Evolutionary conservation across 2,797 vertebrate genomes (phyloP).

Genomic region (Hirundo rustica): DNA sequence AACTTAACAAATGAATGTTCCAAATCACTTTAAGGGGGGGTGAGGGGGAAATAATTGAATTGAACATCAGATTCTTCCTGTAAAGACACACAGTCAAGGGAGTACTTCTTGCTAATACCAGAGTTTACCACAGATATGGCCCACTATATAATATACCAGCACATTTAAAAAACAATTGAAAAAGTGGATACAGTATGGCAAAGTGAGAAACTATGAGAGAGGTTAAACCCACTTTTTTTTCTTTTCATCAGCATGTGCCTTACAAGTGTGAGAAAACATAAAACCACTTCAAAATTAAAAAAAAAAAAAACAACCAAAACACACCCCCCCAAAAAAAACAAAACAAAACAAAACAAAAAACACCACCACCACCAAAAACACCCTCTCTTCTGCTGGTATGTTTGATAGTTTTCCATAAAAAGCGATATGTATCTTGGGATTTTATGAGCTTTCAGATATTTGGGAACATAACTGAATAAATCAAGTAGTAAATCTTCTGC

Average conservation of each 20-base stretch:
- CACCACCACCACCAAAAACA: no score
- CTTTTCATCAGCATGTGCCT: neutral
- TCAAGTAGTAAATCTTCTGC: neutral
- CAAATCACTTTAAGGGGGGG: neutral
- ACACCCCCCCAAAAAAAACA: no score
- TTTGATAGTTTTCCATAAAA: constrained; percentile 25
- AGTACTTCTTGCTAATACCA: neutral
- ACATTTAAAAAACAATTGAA: neutral
- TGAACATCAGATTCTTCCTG: neutral
- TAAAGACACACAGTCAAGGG: neutral
- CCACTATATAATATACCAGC: neutral
- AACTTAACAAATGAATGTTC: neutral
- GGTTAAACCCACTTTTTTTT: neutral
- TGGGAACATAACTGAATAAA: constrained; percentile 19
- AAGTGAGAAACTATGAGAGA: neutral
- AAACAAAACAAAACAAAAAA: accelerated
- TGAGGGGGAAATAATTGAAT: neutral
- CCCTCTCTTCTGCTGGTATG: neutral
- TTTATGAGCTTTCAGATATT: constrained; percentile 14
- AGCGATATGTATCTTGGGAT: neutral
- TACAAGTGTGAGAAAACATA: neutral
- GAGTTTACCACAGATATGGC: neutral
- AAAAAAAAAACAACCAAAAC: neutral
- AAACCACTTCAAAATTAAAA: neutral
- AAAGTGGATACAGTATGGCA: neutral